phyloP scores from a whole-genome alignment of 2,113 vertebrate species.

The Nansenia antarctica region DNA sequence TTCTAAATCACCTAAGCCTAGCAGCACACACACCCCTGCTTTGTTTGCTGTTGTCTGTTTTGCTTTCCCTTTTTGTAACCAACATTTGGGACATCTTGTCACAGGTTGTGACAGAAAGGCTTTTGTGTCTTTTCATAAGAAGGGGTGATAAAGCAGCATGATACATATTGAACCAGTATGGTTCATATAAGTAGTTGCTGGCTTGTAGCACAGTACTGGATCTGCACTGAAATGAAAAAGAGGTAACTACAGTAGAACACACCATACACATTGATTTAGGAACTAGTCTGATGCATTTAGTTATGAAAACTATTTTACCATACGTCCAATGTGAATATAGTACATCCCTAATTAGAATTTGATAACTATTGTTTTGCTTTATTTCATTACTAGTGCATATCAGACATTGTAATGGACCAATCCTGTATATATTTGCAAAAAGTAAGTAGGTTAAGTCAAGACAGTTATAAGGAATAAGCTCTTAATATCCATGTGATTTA shows the following conservation, averaged over 20 bases:
- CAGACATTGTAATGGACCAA: slow-evolving; percentile 1
- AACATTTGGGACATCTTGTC: background rate
- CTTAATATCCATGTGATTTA: background rate
- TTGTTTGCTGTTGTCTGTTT: no score
- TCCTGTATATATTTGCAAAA: background rate
- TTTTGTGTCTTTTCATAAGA: background rate
- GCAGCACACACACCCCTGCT: background rate
- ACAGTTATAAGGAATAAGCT: background rate
- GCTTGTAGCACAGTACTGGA: background rate
- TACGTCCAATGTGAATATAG: background rate
- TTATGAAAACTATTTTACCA: background rate
- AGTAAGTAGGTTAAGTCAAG: background rate
- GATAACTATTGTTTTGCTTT: background rate
- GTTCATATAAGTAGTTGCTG: background rate
- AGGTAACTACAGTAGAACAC: background rate
- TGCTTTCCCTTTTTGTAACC: background rate
- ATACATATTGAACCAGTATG: background rate
- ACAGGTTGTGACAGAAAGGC: slow-evolving; percentile 1
- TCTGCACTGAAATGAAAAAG: background rate
- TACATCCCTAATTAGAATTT: background rate
- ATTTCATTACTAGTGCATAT: background rate
- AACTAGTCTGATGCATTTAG: background rate
- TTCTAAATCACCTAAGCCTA: background rate
- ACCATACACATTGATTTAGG: background rate
- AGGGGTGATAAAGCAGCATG: background rate